phyloP scores from a whole-genome alignment of 2,888 invertebrate genomes.

The Mythimna ferrago region DNA sequence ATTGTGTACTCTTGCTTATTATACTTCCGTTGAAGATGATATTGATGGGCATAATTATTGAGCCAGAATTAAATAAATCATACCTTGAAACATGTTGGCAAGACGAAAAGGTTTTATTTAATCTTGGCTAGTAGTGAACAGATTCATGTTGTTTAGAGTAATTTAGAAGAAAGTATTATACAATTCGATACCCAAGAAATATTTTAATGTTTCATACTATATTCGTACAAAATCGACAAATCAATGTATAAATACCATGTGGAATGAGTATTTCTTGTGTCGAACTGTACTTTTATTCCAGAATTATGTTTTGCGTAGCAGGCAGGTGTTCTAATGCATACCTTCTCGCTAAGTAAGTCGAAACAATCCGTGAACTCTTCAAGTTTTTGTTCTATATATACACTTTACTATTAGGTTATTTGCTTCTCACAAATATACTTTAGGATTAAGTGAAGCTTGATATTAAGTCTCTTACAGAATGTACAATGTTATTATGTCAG shows the following conservation, averaged over 20 bases:
- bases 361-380: constrained; percentile 37
- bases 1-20: constrained; percentile 69
- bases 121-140: constrained; percentile 63
- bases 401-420: constrained; percentile 33
- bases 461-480: constrained; percentile 22
- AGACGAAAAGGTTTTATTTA: constrained; percentile 65
- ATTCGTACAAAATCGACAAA: neutral
- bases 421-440: constrained; percentile 27
- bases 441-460: constrained; percentile 32
- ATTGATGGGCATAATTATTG: constrained; percentile 59
- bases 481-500: constrained; percentile 38
- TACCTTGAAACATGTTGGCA: constrained; percentile 63
- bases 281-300: constrained; percentile 55
- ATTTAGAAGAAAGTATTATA: constrained; percentile 49
- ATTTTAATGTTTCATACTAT: neutral
- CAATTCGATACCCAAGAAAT: constrained; percentile 60
- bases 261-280: constrained; percentile 51
- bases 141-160: constrained; percentile 59
- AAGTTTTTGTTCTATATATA: constrained; percentile 27
- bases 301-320: constrained; percentile 54
- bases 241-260: neutral
- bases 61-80: constrained; percentile 70
- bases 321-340: constrained; percentile 52
- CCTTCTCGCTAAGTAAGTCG: constrained; percentile 54
- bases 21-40: constrained; percentile 64